Percentiles rank a stretch among this genome's conserved stretches.
Conservation (phyloP, 2,888 invertebrate species). For the Bhutanitis thaidina region DNA sequence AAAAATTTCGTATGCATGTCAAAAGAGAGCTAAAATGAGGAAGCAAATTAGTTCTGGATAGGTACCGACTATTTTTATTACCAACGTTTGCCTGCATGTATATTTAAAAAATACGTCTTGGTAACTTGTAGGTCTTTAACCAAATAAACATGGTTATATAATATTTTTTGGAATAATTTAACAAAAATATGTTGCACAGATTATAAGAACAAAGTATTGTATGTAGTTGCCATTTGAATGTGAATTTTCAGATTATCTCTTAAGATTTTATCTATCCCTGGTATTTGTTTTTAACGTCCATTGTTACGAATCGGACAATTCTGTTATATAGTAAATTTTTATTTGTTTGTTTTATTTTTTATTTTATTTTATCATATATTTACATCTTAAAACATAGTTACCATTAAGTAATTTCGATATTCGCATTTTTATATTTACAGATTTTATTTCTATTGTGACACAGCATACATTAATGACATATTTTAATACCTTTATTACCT, state of each 20-base stretch:
- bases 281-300: constrained; percentile 18
- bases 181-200: constrained; percentile 18
- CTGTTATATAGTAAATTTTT: constrained; percentile 27
- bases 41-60: too few species aligned
- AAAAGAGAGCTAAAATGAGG: too few species aligned
- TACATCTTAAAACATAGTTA: constrained; percentile 29
- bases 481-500: constrained; percentile 2
- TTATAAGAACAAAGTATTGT: constrained; percentile 4
- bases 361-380: constrained; percentile 26
- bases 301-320: constrained; percentile 18
- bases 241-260: constrained; percentile 8
- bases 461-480: constrained; percentile 9
- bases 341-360: constrained; percentile 32
- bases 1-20: too few species aligned
- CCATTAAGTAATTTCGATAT: constrained; percentile 33
- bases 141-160: too few species aligned
- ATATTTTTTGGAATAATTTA: constrained; percentile 9
- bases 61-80: too few species aligned
- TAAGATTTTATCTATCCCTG: constrained; percentile 20
- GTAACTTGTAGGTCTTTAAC: too few species aligned
- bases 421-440: constrained; percentile 19
- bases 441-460: constrained; percentile 23
- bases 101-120: too few species aligned
- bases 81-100: too few species aligned
- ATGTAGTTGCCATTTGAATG: constrained; percentile 23